A percentile compares a stretch with the other conserved stretches of the same genome.
Evolutionary conservation across 2,113 vertebrate species (phyloP).

Genomic region (Neotragus pygmaeus): DNA sequence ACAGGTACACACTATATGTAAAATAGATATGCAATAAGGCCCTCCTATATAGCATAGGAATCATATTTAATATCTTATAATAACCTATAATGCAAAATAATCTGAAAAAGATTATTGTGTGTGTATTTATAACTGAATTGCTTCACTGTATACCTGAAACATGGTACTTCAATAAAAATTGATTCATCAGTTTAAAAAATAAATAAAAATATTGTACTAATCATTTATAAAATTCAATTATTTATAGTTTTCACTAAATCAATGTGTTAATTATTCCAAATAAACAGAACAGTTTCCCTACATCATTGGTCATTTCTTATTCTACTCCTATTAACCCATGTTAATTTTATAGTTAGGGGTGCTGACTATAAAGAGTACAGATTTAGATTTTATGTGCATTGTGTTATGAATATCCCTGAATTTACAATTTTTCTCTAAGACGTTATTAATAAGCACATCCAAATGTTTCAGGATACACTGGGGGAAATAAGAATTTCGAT

Average conservation of each 20-base stretch:
- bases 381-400: background rate
- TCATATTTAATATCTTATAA: background rate
- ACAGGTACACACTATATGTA: background rate
- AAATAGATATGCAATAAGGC: background rate
- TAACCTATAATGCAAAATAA: background rate
- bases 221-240: background rate
- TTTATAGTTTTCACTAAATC: background rate
- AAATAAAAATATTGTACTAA: background rate
- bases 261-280: background rate
- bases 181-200: background rate
- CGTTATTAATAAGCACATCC: background rate
- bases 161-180: background rate
- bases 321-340: background rate
- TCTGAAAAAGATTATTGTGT: background rate
- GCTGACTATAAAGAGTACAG: background rate
- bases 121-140: background rate
- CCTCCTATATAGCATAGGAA: background rate
- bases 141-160: background rate
- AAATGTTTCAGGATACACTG: background rate
- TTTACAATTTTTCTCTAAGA: background rate
- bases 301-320: background rate
- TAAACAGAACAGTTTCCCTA: background rate
- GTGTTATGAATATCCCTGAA: background rate
- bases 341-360: background rate
- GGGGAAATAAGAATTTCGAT: background rate